Evolutionary conservation across 2,113 vertebrate species (phyloP).

Genomic region (Sinosuthora webbiana): DNA sequence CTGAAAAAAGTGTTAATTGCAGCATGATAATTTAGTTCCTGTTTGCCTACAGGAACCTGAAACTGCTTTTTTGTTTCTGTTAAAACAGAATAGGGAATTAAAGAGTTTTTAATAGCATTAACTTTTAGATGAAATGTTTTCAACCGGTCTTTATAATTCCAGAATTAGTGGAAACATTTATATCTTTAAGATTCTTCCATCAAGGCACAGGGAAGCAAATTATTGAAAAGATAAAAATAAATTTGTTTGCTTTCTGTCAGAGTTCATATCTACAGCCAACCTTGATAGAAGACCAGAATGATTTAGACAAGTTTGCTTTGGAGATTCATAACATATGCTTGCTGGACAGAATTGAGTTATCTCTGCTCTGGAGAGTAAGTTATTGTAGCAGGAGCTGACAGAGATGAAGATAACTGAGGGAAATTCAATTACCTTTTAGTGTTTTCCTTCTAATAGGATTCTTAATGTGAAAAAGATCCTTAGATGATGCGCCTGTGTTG

Average conservation of each 20-base stretch:
- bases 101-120: slow-evolving; percentile 16
- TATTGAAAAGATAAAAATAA: slow-evolving; percentile 92
- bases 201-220: slow-evolving; percentile 76
- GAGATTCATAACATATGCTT: slow-evolving; percentile 95
- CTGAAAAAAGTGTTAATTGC: background rate
- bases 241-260: slow-evolving; percentile 94
- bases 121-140: slow-evolving; percentile 43
- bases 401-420: slow-evolving; percentile 98
- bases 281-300: slow-evolving; percentile 87
- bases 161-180: slow-evolving; percentile 63
- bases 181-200: slow-evolving; percentile 72
- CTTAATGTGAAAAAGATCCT: slow-evolving; percentile 98
- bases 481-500: slow-evolving; percentile 81
- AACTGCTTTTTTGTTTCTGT: background rate
- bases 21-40: background rate
- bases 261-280: slow-evolving; percentile 87
- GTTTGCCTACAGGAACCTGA: background rate
- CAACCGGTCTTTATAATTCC: slow-evolving; percentile 41
- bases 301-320: slow-evolving; percentile 93
- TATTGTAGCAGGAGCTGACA: slow-evolving; percentile 98
- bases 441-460: slow-evolving; percentile 99
- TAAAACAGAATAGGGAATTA: background rate
- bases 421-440: slow-evolving; percentile 99
- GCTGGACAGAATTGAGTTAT: slow-evolving; percentile 98
- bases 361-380: slow-evolving; percentile 94